Percentiles rank a stretch among this genome's conserved stretches.
phyloP scores from a whole-genome alignment of 2,113 vertebrate genomes.

The Balaenoptera acutorostrata region DNA sequence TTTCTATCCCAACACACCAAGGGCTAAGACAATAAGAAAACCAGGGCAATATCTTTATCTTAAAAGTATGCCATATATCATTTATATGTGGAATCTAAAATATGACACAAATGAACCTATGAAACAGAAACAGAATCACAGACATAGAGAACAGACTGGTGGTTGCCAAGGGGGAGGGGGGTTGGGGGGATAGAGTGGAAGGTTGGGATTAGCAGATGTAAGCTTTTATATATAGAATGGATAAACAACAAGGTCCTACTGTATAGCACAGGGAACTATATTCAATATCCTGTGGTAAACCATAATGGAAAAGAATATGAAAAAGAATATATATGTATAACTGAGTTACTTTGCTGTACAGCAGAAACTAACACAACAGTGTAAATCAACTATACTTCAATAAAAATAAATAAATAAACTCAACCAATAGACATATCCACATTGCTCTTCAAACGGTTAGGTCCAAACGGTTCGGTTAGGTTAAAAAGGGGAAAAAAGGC shows the following conservation, averaged over 20 bases:
- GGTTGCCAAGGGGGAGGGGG: neutral
- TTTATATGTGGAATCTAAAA: neutral
- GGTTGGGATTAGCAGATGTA: neutral
- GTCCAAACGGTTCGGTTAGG: neutral
- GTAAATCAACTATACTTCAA: neutral
- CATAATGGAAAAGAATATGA: neutral
- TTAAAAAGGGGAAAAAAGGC: neutral
- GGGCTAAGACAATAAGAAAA: neutral
- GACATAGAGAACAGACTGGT: neutral
- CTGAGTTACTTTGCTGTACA: neutral
- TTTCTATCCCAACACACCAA: neutral
- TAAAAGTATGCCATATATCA: neutral
- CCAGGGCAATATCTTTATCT: neutral
- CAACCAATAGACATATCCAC: neutral
- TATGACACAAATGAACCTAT: neutral
- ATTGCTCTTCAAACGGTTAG: neutral
- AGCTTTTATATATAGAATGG: neutral
- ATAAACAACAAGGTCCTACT: neutral
- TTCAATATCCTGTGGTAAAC: neutral
- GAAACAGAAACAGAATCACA: neutral
- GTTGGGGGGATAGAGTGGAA: neutral
- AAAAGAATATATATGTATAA: neutral
- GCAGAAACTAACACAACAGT: neutral
- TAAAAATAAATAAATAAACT: neutral
- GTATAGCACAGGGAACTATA: neutral